Evolutionary conservation across 2,888 invertebrate species (phyloP), one percentile per base, ranked within the genome.

Genomic region (Agelastica alni): DNA sequence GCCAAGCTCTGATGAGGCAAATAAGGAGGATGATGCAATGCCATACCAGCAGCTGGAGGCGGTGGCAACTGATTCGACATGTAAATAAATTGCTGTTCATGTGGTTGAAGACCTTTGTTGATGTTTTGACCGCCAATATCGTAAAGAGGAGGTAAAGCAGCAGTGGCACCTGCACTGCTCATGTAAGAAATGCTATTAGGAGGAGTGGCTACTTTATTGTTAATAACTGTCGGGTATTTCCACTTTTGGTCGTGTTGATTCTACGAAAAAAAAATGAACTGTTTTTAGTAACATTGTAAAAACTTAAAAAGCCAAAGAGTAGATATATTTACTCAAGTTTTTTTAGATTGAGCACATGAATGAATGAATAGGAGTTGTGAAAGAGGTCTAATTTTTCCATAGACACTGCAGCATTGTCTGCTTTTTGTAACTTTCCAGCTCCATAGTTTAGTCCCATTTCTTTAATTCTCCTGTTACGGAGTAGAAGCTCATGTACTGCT

Each of bases 161-260:
- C 42, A 12, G 78, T 45, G 41, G 44, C 47, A 10, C 32, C 45
- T 31, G 37, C 20, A 20, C 49, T 41, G 30, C 75, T 77, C 77
- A 80, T 76, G 71, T 77, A 75, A 28, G 75, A 71, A 70, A 75
- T 72, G 57, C 71, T 77, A 74, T 65, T 79, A 71, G 71, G 80
- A 69, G 68, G 82, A 70, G 76, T 75, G 60, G 75, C 78, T 72
- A 65, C 81, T 81, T 74, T 85, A 81, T 65, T 81, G 75, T 70
- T 73, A 70, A 52, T 59, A n/a, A 85, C 79, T 36, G 57, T 46
- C 74, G 87, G 83, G 77, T 88, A 89, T 76, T 90, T 91, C 90
- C 91, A 91, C 81, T 91, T 91, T 32, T 49, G 49, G 79, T 91
- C 91, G 77, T 88, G 37, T 20, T 39, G 89, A 78, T 85, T 89